These are phyloP conservation scores for Crotalus viridis DNA, from an alignment of 2,113 vertebrate species.

Conservation along the genomic window DNA sequence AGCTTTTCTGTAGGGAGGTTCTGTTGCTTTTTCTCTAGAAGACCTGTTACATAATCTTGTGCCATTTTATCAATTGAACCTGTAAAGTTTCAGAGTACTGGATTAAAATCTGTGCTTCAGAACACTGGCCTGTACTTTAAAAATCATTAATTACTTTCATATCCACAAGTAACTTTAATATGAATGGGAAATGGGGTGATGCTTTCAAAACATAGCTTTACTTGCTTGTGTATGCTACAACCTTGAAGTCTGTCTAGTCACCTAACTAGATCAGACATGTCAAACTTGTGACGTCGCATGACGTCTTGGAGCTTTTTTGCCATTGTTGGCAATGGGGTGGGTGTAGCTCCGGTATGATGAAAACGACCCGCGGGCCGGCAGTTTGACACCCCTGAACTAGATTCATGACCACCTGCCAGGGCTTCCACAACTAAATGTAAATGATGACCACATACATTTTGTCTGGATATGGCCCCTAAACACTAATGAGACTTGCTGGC, in stretches of 20 bases:
- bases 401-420: neutral
- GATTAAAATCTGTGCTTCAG: neutral
- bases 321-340: too few species aligned
- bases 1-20: neutral
- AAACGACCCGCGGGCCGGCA: too few species aligned
- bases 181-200: neutral
- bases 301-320: too few species aligned
- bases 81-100: neutral
- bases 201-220: neutral
- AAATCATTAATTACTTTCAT: neutral
- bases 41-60: neutral
- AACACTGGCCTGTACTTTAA: neutral
- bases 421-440: neutral
- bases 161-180: neutral
- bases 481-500: constrained; percentile 34
- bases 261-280: neutral
- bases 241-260: neutral
- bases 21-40: neutral
- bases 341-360: too few species aligned
- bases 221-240: neutral
- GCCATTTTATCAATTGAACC: neutral
- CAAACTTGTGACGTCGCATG: too few species aligned
- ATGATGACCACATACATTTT: constrained; percentile 31
- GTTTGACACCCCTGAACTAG: neutral
- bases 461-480: constrained; percentile 41